phyloP scores from a whole-genome alignment of 2,888 invertebrate genomes.

The Catocala sponsa region DNA sequence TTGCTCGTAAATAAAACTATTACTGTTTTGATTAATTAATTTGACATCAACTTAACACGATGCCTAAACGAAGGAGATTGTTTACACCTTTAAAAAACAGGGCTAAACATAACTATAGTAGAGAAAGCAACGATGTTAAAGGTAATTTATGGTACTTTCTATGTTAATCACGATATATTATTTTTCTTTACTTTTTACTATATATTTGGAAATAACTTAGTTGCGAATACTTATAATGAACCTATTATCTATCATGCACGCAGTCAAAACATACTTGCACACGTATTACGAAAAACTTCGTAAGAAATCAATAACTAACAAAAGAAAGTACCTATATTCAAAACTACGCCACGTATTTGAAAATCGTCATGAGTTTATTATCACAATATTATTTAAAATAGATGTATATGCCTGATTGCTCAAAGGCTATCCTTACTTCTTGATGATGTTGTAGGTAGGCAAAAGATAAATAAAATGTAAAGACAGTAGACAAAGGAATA shows the following conservation, averaged over 20 bases:
- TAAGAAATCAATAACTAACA: slow-evolving; percentile 6
- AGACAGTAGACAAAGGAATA: too few relatives aligned
- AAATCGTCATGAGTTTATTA: neutral
- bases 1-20: slow-evolving; percentile 19
- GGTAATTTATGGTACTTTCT: slow-evolving; percentile 38
- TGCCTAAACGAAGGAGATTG: slow-evolving; percentile 79
- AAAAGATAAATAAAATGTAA: too few relatives aligned
- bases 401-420: too few relatives aligned
- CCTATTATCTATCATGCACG: neutral
- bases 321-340: slow-evolving; percentile 9
- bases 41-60: slow-evolving; percentile 42
- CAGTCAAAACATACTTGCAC: neutral
- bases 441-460: too few relatives aligned
- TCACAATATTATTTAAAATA: neutral
- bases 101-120: slow-evolving; percentile 49
- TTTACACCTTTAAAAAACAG: slow-evolving; percentile 72
- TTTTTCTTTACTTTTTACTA: slow-evolving; percentile 3
- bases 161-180: slow-evolving; percentile 2
- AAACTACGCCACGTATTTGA: slow-evolving; percentile 18
- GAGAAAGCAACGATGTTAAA: slow-evolving; percentile 43
- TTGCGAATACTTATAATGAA: neutral
- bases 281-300: neutral
- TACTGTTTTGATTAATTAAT: slow-evolving; percentile 46
- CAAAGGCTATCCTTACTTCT: too few relatives aligned
- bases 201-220: neutral